Conservation (phyloP, 2,113 vertebrate genomes). For the Blennius ocellaris region DNA sequence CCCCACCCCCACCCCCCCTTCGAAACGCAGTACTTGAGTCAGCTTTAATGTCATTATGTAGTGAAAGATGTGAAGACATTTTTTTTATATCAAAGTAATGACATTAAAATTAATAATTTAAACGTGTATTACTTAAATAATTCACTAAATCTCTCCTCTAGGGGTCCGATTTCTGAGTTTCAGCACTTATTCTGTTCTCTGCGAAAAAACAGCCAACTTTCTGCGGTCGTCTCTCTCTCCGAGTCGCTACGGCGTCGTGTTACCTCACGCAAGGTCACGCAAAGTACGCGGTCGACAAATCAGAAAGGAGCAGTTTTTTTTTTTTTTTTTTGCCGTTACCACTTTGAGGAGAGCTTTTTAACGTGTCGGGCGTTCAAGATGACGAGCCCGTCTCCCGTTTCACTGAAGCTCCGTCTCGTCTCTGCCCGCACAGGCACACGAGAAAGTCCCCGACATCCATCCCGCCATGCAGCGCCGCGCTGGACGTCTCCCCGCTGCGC, state of each 20-base stretch:
- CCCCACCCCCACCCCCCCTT: no score
- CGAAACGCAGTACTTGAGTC: not conserved
- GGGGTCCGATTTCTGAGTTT: constrained; percentile 42
- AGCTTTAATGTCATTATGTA: constrained; percentile 38
- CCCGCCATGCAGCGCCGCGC: constrained; percentile 20
- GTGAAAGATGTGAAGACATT: constrained; percentile 44
- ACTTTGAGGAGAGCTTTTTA: no score
- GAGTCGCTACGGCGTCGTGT: not conserved
- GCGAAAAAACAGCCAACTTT: constrained; percentile 36
- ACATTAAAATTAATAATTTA: constrained; percentile 66
- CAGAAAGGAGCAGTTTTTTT: not conserved
- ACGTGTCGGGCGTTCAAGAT: no score
- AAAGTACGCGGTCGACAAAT: constrained; percentile 7
- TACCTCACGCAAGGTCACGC: constrained; percentile 5
- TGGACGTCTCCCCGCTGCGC: constrained; percentile 53
- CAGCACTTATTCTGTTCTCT: constrained; percentile 45
- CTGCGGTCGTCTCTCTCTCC: constrained; percentile 28
- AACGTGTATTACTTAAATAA: constrained; percentile 59
- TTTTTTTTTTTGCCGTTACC: constrained; percentile 2
- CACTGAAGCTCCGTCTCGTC: constrained; percentile 1
- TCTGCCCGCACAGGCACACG: constrained; percentile 49
- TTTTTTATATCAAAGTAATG: constrained; percentile 35
- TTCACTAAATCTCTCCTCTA: constrained; percentile 32
- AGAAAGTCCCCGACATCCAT: constrained; percentile 46
- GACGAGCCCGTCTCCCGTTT: no score